Conservation (phyloP, 2,797 vertebrate genomes). For the Amblyraja radiata region DNA sequence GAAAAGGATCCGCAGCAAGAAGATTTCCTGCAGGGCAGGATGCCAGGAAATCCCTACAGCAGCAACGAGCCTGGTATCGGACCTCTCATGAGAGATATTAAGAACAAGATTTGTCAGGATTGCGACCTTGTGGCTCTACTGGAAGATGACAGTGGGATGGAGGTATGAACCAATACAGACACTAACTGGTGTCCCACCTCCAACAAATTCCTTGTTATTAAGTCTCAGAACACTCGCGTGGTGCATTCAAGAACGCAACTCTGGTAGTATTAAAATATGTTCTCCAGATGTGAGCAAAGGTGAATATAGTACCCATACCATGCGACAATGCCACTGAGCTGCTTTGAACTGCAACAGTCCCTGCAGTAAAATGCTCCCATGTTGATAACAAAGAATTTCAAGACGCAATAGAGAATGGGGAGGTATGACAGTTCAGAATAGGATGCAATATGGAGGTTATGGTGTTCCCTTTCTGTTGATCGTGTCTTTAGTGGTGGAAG, state of each 20-base stretch:
- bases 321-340: background rate
- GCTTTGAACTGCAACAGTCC: background rate
- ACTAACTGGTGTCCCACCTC: background rate
- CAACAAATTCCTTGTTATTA: background rate
- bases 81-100: slow-evolving; percentile 96
- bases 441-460: background rate
- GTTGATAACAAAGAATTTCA: background rate
- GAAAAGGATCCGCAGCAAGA: slow-evolving; percentile 98
- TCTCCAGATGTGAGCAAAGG: background rate
- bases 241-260: background rate
- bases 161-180: slow-evolving; percentile 60
- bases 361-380: background rate
- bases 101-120: slow-evolving; percentile 99
- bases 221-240: too few relatives aligned
- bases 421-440: background rate
- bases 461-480: background rate
- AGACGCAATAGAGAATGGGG: background rate
- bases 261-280: background rate
- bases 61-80: slow-evolving; percentile 94
- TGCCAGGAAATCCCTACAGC: slow-evolving; percentile 98
- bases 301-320: background rate
- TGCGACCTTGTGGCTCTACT: slow-evolving; percentile 96
- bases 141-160: slow-evolving; percentile 98
- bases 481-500: background rate
- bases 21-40: slow-evolving; percentile 94